Evolutionary conservation across 2,113 vertebrate species (phyloP), one percentile per base, ranked within the genome.

Genomic region (Pygoscelis adeliae): DNA sequence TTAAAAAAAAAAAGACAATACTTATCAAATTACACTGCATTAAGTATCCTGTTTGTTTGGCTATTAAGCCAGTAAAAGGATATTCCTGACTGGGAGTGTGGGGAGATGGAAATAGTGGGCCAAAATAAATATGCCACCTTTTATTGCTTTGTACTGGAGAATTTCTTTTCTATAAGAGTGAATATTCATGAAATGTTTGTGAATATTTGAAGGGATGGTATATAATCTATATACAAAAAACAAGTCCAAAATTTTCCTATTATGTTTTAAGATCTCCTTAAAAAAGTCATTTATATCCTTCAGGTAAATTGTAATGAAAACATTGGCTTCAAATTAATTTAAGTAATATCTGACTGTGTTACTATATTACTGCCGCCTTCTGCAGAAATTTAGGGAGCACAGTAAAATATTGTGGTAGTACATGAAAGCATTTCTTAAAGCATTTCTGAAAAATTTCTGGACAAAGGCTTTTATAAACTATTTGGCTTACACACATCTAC

Each of bases 11-110:
- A 61, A 86, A 76, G 9, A 42, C 73, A 92, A 69, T 82, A 91
- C 40, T 89, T 89, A 78, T 17, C 74, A 94, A 92, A 93, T 95
- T 86, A 86, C 26, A 49, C 22, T 77, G 67, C 56, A 77, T 12
- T 83, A 65, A 91, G 32, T 73, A 59, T 38, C 30, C 13, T 89
- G 90, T 72, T 97, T 97, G 74, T 93, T 98, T 29, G 38, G 47
- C 87, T 93, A 61, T 67, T 84, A 69, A 95, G 47, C 30, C 83
- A 83, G 72, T 65, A 56, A 90, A 94, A 96, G 30, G 26, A 70
- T 34, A 36, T 17, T 90, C 76, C 77, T 90, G 32, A 92, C 9
- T 1, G 5, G 32, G 34, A 84, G 13, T 27, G 5, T 7, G 49
- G 46, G 53, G 56, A 84, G 74, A 66, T 49, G 18, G n/a, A 83